Conservation (phyloP, 2,797 vertebrate species). For the Gobio occitaniae region DNA sequence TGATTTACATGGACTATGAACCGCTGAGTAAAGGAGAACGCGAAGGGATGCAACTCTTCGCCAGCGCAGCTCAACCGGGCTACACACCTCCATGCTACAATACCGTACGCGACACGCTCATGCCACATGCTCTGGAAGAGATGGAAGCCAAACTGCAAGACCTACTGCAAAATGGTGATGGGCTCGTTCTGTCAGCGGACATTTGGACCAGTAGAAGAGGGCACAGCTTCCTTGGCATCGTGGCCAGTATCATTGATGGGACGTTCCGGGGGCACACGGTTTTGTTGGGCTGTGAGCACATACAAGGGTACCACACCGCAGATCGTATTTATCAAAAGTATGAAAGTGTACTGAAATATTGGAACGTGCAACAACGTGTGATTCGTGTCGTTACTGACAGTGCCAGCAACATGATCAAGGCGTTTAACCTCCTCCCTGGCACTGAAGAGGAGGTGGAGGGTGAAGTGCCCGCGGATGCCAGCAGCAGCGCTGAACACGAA, state of each 20-base stretch:
- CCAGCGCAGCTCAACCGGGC: no score
- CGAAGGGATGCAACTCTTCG: no score
- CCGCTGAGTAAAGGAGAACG: no score
- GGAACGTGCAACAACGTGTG: slow-evolving; percentile 1
- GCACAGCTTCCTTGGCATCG: not conserved
- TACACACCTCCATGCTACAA: no score
- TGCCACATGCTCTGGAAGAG: no score
- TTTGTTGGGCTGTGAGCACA: not conserved
- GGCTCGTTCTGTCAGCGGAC: not conserved
- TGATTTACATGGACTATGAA: no score
- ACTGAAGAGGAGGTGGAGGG: not conserved
- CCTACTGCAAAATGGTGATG: not conserved
- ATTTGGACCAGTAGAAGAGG: not conserved
- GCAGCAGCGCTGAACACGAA: not conserved
- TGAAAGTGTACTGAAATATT: slow-evolving; percentile 12
- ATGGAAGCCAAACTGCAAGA: not conserved
- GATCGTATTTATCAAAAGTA: not conserved
- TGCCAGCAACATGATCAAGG: slow-evolving; percentile 14
- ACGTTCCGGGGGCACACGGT: not conserved
- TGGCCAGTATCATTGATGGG: not conserved
- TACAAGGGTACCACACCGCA: not conserved
- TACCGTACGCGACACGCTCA: no score
- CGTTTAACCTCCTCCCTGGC: not conserved
- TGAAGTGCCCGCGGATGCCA: not conserved
- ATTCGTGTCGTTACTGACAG: slow-evolving; percentile 3